Conservation (phyloP, 2,113 vertebrate genomes). For the Boulengeromyrus knoepffleri region DNA sequence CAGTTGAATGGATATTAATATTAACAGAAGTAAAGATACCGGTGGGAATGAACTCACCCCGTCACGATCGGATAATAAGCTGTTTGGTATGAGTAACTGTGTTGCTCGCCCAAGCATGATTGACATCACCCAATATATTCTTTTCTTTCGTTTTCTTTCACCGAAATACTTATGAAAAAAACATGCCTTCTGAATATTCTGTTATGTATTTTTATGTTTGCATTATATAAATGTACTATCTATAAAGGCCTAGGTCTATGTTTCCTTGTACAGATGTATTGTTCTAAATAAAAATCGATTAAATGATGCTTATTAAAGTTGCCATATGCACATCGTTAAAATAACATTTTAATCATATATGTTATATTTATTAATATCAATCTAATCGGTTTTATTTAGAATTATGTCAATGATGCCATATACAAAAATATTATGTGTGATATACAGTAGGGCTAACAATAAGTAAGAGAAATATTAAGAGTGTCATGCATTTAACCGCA, state of each 20-base stretch:
- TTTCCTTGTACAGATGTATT: background rate
- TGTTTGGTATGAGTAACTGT: background rate
- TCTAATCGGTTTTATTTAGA: background rate
- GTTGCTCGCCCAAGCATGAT: background rate
- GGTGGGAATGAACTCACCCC: background rate
- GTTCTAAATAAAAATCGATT: background rate
- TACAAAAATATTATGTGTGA: background rate
- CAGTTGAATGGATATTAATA: background rate
- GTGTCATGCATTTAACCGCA: background rate
- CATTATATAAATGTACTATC: background rate
- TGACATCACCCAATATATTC: background rate
- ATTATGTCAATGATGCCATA: background rate
- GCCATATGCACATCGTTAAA: background rate
- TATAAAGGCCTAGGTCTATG: background rate
- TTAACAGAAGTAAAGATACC: background rate
- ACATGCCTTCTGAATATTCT: background rate
- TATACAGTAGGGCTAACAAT: background rate
- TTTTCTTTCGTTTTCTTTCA: background rate
- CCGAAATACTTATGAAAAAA: background rate
- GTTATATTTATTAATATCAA: background rate
- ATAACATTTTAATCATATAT: background rate
- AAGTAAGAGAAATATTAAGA: too few species aligned
- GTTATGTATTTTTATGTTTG: background rate
- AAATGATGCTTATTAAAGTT: background rate
- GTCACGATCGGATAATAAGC: background rate